These are phyloP conservation scores for Epistrophe grossulariae DNA, from an alignment of 2,888 invertebrate genomes.

Conservation along the genomic window DNA sequence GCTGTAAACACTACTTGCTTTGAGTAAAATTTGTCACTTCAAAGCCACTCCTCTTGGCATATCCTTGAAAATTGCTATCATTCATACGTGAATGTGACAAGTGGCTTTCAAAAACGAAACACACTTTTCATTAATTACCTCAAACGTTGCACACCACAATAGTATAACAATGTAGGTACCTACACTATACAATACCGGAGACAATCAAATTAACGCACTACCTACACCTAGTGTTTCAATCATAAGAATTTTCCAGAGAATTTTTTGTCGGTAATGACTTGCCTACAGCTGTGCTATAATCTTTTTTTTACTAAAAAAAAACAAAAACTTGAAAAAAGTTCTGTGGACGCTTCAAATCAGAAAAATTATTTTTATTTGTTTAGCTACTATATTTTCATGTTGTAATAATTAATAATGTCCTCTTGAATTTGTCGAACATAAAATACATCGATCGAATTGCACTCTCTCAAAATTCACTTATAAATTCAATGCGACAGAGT, in stretches of 20 bases:
- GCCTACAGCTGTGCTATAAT: too few species aligned
- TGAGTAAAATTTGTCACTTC: not conserved
- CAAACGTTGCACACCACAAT: slow-evolving; percentile 22
- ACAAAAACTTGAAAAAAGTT: too few species aligned
- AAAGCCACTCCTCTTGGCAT: slow-evolving; percentile 29
- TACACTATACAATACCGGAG: slow-evolving; percentile 7
- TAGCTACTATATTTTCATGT: not conserved
- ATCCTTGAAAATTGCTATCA: slow-evolving; percentile 2
- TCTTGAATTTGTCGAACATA: not conserved
- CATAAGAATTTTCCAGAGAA: too few species aligned
- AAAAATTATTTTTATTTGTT: not conserved
- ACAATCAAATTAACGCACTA: slow-evolving; percentile 22
- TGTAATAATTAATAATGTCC: not conserved
- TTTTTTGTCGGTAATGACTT: too few species aligned
- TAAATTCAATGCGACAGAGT: slow-evolving; percentile 21
- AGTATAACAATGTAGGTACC: not conserved
- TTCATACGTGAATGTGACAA: not conserved
- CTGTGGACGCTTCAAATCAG: not conserved
- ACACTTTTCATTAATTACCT: slow-evolving; percentile 47
- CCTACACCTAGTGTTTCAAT: not conserved
- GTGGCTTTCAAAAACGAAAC: slow-evolving; percentile 9
- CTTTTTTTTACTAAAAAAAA: too few species aligned
- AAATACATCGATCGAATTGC: slow-evolving; percentile 12
- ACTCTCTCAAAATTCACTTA: slow-evolving; percentile 50
- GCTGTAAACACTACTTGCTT: not conserved